Evolutionary conservation across 1,140 invertebrate genomes (phyloP).

Genomic region (Ceratina australensis): DNA sequence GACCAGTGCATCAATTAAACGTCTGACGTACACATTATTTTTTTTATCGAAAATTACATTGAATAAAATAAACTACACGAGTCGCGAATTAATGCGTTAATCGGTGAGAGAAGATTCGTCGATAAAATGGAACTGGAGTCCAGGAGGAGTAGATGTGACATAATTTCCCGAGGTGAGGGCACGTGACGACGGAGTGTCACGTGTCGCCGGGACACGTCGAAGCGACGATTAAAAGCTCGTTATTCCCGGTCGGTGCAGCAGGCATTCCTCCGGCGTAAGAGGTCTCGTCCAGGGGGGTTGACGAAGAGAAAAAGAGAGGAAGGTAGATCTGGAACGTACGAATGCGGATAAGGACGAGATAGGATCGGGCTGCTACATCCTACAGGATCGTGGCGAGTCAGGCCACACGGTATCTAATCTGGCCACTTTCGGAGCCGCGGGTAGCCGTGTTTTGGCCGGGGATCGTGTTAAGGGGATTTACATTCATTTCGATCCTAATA

Average conservation of each 20-base stretch:
- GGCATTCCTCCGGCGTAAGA: slow-evolving; percentile 52
- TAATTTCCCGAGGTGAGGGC: slow-evolving; percentile 46
- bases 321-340: background rate
- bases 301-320: background rate
- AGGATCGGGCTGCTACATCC: slow-evolving; percentile 65
- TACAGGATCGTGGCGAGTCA: slow-evolving; percentile 58
- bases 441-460: slow-evolving; percentile 79
- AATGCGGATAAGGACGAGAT: slow-evolving; percentile 50
- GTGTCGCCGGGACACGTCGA: slow-evolving; percentile 51
- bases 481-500: slow-evolving; percentile 81
- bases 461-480: slow-evolving; percentile 81
- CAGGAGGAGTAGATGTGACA: background rate
- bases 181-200: slow-evolving; percentile 57
- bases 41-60: too few species aligned
- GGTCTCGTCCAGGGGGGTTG: slow-evolving; percentile 43
- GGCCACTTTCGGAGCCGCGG: slow-evolving; percentile 75
- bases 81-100: too few species aligned
- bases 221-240: slow-evolving; percentile 64
- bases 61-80: too few species aligned
- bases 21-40: too few species aligned
- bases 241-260: slow-evolving; percentile 50
- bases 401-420: slow-evolving; percentile 74
- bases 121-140: too few species aligned
- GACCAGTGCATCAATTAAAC: too few species aligned
- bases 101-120: too few species aligned